Evolutionary conservation across 2,797 vertebrate species (phyloP), one percentile per base, ranked within the genome.

Genomic region (Xerus rutilus): DNA sequence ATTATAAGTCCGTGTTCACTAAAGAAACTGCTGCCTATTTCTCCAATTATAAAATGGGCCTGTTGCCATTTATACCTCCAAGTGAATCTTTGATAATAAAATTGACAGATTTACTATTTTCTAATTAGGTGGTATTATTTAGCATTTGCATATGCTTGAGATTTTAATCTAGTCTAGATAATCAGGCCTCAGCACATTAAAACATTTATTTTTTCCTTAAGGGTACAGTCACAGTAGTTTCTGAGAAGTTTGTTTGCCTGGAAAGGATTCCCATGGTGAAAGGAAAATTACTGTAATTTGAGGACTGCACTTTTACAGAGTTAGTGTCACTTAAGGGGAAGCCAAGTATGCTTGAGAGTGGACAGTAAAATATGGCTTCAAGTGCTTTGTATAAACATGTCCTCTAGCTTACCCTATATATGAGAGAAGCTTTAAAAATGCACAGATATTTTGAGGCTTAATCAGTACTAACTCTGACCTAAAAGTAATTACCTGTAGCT

Each of bases 131-230:
- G 54, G 76, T 62, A 45, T 78, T 72, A 35, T 54, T 95, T 90
- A 57, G 17, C 15, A 52, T 91, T 93, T 76, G 7, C 45, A 45
- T 95, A 43, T 87, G 76, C 65, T 94, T 69, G 64, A 28, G 43
- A 89, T 90, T 89, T 95, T 92, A 72, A 64, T 87, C 13, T 84
- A 45, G 83, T 94, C 23, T 87, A 59, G 25, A 76, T 49, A 85
- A 43, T 65, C 39, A 77, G n/a, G 25, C 65, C 84, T 81, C 15
- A 62, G 28, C 9, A 65, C 45, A 54, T 85, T 81, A 84, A 87
- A 81, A 65, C 18, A 52, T 72, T 70, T 52, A 59, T 30, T 88
- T 93, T 93, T 76, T 91, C 39, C 20, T 85, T 76, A 39, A 18
- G 54, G 67, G 39, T 74, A 23, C 11, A 67, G 88, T 91, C 59